Evolutionary conservation across 2,888 invertebrate genomes (phyloP).

Genomic region (Tachina lurida): DNA sequence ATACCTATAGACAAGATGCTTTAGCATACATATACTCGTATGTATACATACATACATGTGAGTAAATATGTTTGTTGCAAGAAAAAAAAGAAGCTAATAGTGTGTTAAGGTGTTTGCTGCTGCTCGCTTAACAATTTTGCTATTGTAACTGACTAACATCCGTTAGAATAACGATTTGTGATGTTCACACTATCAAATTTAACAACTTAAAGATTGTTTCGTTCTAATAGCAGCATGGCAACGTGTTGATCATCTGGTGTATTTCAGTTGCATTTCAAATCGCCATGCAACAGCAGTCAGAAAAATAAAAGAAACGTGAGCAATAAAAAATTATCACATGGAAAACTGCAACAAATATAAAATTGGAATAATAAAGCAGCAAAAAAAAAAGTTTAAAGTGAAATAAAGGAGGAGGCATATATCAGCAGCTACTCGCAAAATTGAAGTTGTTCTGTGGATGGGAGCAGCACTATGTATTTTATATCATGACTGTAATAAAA

Average conservation of each 20-base stretch:
- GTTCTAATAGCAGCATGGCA: constrained; percentile 14
- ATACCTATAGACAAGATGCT: constrained; percentile 6
- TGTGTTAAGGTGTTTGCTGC: constrained; percentile 26
- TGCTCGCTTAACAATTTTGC: constrained; percentile 14
- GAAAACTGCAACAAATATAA: constrained; percentile 23
- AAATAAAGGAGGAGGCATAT: constrained; percentile 29
- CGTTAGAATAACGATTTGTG: constrained; percentile 71
- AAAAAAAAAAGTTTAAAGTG: constrained; percentile 26
- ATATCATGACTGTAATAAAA: background rate
- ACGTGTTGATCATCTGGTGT: constrained; percentile 60
- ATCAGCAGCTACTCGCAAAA: constrained; percentile 22
- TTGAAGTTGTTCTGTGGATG: constrained; percentile 35
- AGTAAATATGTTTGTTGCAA: background rate
- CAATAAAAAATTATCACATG: constrained; percentile 71
- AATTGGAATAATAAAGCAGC: constrained; percentile 13
- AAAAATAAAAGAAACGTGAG: constrained; percentile 53
- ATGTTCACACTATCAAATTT: constrained; percentile 70
- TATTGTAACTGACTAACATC: constrained; percentile 55
- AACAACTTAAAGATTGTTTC: constrained; percentile 61
- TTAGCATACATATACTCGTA: background rate
- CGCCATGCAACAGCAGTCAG: background rate
- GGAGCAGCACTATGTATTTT: constrained; percentile 21
- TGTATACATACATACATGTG: background rate
- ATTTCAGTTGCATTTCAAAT: constrained; percentile 69
- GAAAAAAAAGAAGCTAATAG: background rate